Percentiles rank a stretch among this genome's conserved stretches.
These are phyloP conservation scores for Ashinkailepas kermadecensis DNA, from an alignment of 2,888 invertebrate genomes.

Conservation along the genomic window DNA sequence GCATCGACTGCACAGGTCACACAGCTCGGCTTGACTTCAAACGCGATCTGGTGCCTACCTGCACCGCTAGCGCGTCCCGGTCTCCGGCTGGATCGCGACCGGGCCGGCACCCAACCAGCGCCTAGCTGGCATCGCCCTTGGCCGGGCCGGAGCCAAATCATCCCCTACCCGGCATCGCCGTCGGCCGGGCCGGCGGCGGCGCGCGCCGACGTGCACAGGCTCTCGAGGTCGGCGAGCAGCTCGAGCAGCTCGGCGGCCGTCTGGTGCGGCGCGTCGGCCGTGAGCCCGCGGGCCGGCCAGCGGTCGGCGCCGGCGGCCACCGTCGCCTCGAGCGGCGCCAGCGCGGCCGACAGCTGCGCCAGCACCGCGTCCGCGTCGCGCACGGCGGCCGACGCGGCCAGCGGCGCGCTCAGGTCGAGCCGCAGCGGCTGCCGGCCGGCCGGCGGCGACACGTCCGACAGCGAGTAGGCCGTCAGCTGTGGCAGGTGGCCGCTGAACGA, in stretches of 20 bases:
- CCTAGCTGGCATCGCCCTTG: too few species aligned
- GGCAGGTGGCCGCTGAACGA: neutral
- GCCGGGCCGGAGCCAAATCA: too few species aligned
- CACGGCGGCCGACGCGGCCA: neutral
- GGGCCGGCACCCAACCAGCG: too few species aligned
- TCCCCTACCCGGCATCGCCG: too few species aligned
- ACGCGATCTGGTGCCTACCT: too few species aligned
- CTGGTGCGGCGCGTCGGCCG: neutral
- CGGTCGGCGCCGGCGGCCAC: neutral
- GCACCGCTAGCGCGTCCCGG: too few species aligned
- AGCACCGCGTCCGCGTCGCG: neutral
- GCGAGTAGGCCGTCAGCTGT: neutral
- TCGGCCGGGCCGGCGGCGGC: neutral
- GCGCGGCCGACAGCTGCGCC: neutral
- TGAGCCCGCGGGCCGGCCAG: neutral
- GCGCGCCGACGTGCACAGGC: neutral
- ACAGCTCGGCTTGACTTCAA: too few species aligned
- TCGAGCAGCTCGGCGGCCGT: slow-evolving; percentile 1
- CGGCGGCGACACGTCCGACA: neutral
- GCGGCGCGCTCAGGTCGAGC: neutral
- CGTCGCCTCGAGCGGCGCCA: neutral
- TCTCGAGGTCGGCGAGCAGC: neutral
- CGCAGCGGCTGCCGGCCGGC: neutral
- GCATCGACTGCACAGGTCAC: too few species aligned
- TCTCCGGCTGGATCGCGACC: too few species aligned